phyloP scores from a whole-genome alignment of 1,140 invertebrate species.

The Doryteuthis pealeii region DNA sequence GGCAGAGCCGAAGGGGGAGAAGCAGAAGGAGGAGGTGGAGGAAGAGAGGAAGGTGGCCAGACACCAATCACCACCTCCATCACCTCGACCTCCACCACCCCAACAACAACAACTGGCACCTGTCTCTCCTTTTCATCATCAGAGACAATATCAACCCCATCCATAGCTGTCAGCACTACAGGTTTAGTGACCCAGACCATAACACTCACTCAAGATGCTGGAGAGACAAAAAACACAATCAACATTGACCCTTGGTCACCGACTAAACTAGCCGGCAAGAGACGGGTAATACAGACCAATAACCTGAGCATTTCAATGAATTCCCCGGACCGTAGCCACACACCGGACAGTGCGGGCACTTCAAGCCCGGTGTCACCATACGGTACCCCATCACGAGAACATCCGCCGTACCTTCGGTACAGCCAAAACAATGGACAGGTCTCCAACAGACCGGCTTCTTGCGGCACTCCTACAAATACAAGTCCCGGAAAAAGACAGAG shows the following conservation, averaged over 20 bases:
- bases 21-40: not conserved
- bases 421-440: not conserved
- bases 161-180: not conserved
- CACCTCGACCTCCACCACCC: not conserved
- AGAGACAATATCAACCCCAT: not conserved
- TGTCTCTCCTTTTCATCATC: no score
- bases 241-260: not conserved
- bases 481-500: conserved; percentile 13
- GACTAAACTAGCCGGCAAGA: not conserved
- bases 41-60: not conserved
- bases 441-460: not conserved
- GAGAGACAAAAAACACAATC: not conserved
- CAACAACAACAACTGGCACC: not conserved
- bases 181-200: not conserved
- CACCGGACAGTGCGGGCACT: not conserved
- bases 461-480: not conserved
- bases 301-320: not conserved
- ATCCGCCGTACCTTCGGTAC: not conserved
- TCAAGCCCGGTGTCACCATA: not conserved
- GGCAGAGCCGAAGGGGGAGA: not conserved
- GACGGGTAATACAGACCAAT: not conserved
- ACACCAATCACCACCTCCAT: not conserved
- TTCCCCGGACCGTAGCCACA: not conserved
- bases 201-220: not conserved
- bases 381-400: not conserved